Conservation (phyloP, 2,888 invertebrate genomes). For the Caenorhabditis uteleia region DNA sequence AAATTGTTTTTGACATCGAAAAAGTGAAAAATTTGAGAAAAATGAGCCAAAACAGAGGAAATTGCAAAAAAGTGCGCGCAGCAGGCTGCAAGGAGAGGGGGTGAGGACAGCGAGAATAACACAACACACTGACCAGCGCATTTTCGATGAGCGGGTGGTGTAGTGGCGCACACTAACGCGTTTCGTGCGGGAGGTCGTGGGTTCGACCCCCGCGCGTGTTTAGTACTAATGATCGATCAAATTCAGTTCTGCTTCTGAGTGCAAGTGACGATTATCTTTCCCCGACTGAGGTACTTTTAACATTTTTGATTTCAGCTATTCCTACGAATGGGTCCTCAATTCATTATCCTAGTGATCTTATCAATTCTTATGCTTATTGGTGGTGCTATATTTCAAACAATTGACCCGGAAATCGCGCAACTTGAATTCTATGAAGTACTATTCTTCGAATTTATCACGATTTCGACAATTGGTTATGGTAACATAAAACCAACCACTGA, state of each 20-base stretch:
- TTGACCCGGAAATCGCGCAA: slow-evolving; percentile 30
- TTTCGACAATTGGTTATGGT: slow-evolving; percentile 55
- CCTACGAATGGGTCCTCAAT: slow-evolving; percentile 34
- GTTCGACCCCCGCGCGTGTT: too few species aligned
- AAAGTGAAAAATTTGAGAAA: too few species aligned
- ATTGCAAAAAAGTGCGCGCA: too few species aligned
- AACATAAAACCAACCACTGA: slow-evolving; percentile 51
- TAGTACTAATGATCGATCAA: slow-evolving; percentile 24
- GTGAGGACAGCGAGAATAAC: too few species aligned
- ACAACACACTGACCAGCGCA: too few species aligned
- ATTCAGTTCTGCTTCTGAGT: slow-evolving; percentile 44
- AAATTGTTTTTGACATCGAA: too few species aligned
- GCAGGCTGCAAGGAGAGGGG: too few species aligned
- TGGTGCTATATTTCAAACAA: slow-evolving; percentile 27
- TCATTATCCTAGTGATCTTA: slow-evolving; percentile 22
- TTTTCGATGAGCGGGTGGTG: too few species aligned
- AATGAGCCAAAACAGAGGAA: too few species aligned
- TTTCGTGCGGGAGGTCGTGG: too few species aligned
- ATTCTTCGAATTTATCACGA: slow-evolving; percentile 48
- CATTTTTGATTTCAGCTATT: slow-evolving; percentile 4
- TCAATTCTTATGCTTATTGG: slow-evolving; percentile 20
- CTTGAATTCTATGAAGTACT: slow-evolving; percentile 38
- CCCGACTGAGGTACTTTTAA: slow-evolving; percentile 35
- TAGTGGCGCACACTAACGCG: too few species aligned
- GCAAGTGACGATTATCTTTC: slow-evolving; percentile 34